Percentiles rank a stretch among this genome's conserved stretches.
Evolutionary conservation across 92 coral and sea anemone genomes (phyloP).

Genomic region (Porites divaricata): DNA sequence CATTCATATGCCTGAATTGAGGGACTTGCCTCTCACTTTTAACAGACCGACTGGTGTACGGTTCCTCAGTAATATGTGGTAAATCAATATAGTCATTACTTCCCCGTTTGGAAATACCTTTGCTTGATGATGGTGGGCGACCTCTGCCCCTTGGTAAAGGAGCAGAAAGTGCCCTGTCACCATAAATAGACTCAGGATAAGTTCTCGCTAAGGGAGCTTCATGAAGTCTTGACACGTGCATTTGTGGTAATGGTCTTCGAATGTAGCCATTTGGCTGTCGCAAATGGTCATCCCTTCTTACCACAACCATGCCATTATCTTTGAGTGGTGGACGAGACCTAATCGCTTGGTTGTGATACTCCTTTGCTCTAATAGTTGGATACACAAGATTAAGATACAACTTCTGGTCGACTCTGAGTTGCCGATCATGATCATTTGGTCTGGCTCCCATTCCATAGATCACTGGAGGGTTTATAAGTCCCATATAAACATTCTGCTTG

Average conservation of each 20-base stretch:
- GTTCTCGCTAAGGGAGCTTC: constrained; percentile 15
- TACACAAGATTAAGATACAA: constrained; percentile 84
- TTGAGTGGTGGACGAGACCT: constrained; percentile 47
- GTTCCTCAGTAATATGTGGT: constrained; percentile 40
- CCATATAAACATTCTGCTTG: constrained; percentile 90
- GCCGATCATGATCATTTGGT: constrained; percentile 69
- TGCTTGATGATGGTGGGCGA: constrained; percentile 6
- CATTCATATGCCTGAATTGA: constrained; percentile 37
- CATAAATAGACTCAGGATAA: constrained; percentile 22
- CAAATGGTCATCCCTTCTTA: constrained; percentile 67
- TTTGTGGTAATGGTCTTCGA: constrained; percentile 39
- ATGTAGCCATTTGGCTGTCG: constrained; percentile 48
- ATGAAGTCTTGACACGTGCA: constrained; percentile 34
- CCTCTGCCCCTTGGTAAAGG: constrained; percentile 12
- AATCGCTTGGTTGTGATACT: constrained; percentile 62
- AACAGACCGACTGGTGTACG: constrained; percentile 31
- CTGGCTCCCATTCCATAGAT: constrained; percentile 76
- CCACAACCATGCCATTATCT: constrained; percentile 71
- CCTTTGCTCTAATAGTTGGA: constrained; percentile 67
- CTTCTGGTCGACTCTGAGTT: constrained; percentile 82
- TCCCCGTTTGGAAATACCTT: constrained; percentile 9
- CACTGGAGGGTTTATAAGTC: constrained; percentile 81
- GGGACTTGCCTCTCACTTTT: constrained; percentile 11
- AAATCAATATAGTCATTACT: constrained; percentile 62
- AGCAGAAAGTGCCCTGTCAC: constrained; percentile 11